Conservation (phyloP, 2,113 vertebrate genomes). For the Mirounga angustirostris region DNA sequence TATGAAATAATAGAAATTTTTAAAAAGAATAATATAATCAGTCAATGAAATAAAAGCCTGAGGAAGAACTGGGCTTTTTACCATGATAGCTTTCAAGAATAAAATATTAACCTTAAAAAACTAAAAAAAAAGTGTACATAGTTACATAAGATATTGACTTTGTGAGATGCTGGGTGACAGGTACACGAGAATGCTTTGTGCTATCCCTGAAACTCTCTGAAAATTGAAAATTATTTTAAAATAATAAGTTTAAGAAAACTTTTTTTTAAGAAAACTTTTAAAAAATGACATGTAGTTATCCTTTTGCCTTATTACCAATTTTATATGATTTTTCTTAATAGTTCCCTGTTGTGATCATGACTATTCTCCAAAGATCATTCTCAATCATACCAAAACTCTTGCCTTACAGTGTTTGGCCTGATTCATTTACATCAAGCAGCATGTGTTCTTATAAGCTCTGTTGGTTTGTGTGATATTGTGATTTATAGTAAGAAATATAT, state of each 20-base stretch:
- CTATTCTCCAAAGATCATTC: background rate
- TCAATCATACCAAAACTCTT: background rate
- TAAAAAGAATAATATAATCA: background rate
- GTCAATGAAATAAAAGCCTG: background rate
- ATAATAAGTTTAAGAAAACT: background rate
- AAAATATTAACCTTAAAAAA: background rate
- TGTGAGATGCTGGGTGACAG: background rate
- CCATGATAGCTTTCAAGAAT: background rate
- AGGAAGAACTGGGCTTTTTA: background rate
- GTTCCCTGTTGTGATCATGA: background rate
- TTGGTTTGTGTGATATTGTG: background rate
- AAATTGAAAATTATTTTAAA: background rate
- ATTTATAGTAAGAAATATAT: background rate
- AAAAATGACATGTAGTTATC: background rate
- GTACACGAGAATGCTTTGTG: background rate
- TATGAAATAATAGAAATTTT: background rate
- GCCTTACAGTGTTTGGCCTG: background rate
- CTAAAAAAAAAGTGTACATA: background rate
- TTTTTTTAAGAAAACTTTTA: background rate
- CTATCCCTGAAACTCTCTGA: background rate
- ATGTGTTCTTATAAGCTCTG: background rate
- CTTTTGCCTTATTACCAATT: background rate
- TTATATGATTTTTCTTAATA: background rate
- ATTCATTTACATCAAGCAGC: background rate
- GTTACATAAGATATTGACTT: background rate